Evolutionary conservation across 2,113 vertebrate genomes (phyloP), one percentile per base, ranked within the genome.

Genomic region (Tetraodon nigroviridis): DNA sequence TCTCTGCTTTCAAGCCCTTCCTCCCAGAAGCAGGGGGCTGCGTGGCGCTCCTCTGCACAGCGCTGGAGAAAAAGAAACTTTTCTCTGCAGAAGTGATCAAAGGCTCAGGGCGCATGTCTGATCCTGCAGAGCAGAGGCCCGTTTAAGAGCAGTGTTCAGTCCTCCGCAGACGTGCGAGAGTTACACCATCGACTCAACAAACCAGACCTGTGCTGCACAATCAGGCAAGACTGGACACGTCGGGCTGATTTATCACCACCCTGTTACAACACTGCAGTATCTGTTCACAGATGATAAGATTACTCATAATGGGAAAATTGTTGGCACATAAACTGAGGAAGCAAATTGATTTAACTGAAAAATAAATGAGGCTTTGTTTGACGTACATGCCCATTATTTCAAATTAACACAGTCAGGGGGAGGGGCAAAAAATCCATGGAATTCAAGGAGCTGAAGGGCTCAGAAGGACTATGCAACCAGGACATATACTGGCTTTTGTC

Each of bases 61-160:
- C 32, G 3, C 32, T 18, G 10, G 20, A 22, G 47, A 71, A 32
- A 67, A 20, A 19, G 41, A 62, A 20, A 61, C 67, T 52, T 66
- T 79, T 65, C 71, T 80, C 63, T 64, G 54, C 32, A 76, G 58
- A 69, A 6, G 40, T 66, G 74, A 83, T 84, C 76, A 85, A 84
- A 87, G 74, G 56, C 58, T 19, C 1, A n/a, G 49, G 60, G 58
- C 2, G 22, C 74, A n/a, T 45, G 73, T 75, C 58, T 71, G 67
- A 81, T 83, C 79, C 61, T 63, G 75, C 70, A 60, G 50, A 71
- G 64, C 62, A 41, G 22, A 71, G 41, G 71, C 52, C 29, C 68
- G 6, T 64, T 75, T 58, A 78, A 40, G 29, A 13, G 56, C 7
- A 59, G 53, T 0, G 2, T 15, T 12, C 58, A 69, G 60, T 60